phyloP scores from a whole-genome alignment of 2,113 vertebrate genomes.

The Lasiurus borealis region DNA sequence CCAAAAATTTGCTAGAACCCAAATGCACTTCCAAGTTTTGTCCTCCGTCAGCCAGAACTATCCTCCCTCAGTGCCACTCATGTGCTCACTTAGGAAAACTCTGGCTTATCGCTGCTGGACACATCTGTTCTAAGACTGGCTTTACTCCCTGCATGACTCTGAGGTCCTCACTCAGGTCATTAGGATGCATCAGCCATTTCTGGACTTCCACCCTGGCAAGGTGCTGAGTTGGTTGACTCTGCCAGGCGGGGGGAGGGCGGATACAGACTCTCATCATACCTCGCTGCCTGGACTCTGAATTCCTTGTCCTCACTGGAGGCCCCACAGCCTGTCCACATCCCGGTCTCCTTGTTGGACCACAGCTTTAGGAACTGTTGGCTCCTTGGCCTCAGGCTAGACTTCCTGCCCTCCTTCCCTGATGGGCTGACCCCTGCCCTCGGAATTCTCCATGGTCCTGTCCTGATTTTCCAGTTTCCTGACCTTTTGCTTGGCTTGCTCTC shows the following conservation, averaged over 20 bases:
- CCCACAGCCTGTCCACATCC: background rate
- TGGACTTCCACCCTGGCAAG: background rate
- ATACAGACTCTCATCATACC: background rate
- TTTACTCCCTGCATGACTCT: background rate
- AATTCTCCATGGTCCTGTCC: constrained; percentile 73
- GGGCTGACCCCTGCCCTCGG: constrained; percentile 76
- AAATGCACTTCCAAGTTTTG: background rate
- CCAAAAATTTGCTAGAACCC: background rate
- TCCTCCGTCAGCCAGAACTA: background rate
- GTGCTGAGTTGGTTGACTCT: background rate
- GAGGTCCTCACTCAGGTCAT: background rate
- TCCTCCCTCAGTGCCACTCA: background rate
- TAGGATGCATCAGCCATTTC: background rate
- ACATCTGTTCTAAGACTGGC: background rate
- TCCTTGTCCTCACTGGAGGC: background rate
- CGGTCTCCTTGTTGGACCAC: background rate
- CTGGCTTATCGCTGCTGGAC: background rate
- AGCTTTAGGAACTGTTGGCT: background rate
- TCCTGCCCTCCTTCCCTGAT: constrained; percentile 17
- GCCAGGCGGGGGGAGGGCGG: background rate
- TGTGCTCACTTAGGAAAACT: constrained; percentile 31
- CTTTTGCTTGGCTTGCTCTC: constrained; percentile 65
- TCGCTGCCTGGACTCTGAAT: background rate
- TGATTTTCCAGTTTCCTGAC: constrained; percentile 81
- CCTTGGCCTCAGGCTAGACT: background rate